Percentiles rank a stretch among this genome's conserved stretches.
Evolutionary conservation across 1,140 invertebrate species (phyloP).

Genomic region (Saccostrea echinata): DNA sequence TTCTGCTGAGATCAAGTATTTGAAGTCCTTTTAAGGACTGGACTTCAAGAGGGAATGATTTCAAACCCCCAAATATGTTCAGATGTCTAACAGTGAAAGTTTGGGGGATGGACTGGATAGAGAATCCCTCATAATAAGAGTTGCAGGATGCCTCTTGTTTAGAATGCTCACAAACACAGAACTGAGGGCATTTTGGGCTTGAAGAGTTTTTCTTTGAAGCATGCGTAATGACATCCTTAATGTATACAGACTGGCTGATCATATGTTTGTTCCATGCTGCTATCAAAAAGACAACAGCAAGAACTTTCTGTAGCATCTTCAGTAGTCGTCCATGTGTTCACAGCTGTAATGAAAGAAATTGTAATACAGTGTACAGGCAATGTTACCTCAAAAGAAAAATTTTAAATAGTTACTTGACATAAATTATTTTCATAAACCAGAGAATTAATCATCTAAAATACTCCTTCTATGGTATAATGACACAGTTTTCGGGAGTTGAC

Average conservation of each 20-base stretch:
- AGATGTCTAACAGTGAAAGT: background rate
- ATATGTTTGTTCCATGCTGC: background rate
- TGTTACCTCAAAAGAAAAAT: too few species aligned
- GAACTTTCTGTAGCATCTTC: background rate
- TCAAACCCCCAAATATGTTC: slow-evolving; percentile 24
- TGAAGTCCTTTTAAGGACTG: background rate
- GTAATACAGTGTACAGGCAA: background rate
- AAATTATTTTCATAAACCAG: too few species aligned
- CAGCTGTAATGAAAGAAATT: background rate
- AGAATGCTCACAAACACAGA: background rate
- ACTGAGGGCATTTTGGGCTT: background rate
- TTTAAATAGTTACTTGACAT: too few species aligned
- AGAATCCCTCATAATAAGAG: slow-evolving; percentile 29
- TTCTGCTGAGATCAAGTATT: slow-evolving; percentile 35
- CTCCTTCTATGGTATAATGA: too few species aligned
- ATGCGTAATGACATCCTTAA: background rate
- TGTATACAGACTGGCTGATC: background rate
- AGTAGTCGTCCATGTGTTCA: background rate
- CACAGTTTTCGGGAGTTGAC: too few species aligned
- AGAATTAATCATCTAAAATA: too few species aligned
- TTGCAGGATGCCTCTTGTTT: background rate
- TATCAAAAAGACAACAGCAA: background rate
- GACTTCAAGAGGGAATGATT: background rate
- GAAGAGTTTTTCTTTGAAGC: background rate
- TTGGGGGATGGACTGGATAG: background rate